Base-by-base conservation (phyloP, 2,113 vertebrate genomes). In the Salminus brasiliensis region DNA sequence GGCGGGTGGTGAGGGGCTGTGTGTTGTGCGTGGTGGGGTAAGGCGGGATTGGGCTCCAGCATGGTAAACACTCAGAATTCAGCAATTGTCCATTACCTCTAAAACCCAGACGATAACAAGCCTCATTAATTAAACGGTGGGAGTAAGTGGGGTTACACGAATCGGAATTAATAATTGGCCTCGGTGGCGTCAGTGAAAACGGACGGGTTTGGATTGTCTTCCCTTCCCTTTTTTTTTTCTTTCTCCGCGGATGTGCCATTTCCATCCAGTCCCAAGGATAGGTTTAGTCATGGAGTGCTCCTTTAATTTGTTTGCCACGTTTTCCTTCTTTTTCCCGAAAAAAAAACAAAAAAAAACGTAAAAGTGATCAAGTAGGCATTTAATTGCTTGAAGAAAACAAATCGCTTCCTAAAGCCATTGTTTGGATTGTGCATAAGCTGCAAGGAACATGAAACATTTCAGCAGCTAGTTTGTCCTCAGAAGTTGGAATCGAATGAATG, bases 1-100 rank as follows among this genome's bases (percentile, higher is more conserved):
- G 39, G 4, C 5, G 39, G 4, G 39, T 4, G 39, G 39, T 4
- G 39, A 41, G 39, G 39, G 39, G 5, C n/a, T n/a, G n/a, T n/a
- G n/a, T n/a, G n/a, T n/a, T n/a, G n/a, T n/a, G n/a, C 10, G 10
- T n/a, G n/a, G n/a, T n/a, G n/a, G n/a, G n/a, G n/a, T n/a, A 90
- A 90, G 90, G 88, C 85, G 47, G 91, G 86, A 89, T 92, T 92
- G 88, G 87, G 88, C 88, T 90, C 85, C 86, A 82, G 88, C 59
- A 88, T 81, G 87, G 90, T 91, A 93, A 91, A 94, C 92, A 93
- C 91, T 93, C 88, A 90, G 88, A 91, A 92, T 92, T 91, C 91
- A 91, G 86, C 89, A 91, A 81, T 91, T 93, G 93, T 91, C 90
- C 91, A 92, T 94, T 93, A 93, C 90, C 87, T 91, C 91, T 91